Evolutionary conservation across 2,888 invertebrate genomes (phyloP).

Genomic region (Trachelus tabidus): DNA sequence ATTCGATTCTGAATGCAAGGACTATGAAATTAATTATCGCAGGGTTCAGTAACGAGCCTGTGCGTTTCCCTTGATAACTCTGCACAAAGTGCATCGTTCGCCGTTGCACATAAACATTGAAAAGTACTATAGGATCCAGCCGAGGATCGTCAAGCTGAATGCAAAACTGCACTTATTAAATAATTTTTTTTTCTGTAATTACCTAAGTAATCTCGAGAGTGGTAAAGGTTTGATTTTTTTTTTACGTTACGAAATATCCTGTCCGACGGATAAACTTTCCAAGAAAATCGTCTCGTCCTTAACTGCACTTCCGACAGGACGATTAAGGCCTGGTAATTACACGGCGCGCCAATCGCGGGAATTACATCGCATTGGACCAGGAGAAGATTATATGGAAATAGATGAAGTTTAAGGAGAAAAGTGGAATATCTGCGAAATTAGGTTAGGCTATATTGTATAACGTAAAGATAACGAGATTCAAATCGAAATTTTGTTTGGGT

Average conservation of each 20-base stretch:
- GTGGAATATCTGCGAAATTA: not conserved
- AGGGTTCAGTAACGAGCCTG: not conserved
- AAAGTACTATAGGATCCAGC: not conserved
- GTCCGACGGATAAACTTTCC: not conserved
- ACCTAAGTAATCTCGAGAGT: not conserved
- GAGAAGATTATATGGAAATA: not conserved
- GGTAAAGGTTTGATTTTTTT: not conserved
- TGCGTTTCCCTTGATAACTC: not conserved
- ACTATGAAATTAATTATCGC: not conserved
- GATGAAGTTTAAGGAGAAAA: not conserved
- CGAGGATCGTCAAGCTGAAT: not conserved
- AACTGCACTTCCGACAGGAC: not conserved
- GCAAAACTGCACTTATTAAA: not conserved
- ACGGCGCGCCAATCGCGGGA: not conserved
- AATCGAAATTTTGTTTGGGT: not conserved
- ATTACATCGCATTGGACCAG: not conserved
- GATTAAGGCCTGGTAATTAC: not conserved
- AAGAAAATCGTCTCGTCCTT: not conserved
- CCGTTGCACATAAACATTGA: not conserved
- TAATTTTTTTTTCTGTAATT: not conserved
- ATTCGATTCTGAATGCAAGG: not conserved
- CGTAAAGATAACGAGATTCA: not conserved
- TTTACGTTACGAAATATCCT: not conserved
- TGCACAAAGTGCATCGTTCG: not conserved
- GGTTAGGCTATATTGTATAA: not conserved